A percentile compares a stretch with the other conserved stretches of the same genome.
phyloP scores from a whole-genome alignment of 2,797 vertebrate species.

The Chrosomus eos region DNA sequence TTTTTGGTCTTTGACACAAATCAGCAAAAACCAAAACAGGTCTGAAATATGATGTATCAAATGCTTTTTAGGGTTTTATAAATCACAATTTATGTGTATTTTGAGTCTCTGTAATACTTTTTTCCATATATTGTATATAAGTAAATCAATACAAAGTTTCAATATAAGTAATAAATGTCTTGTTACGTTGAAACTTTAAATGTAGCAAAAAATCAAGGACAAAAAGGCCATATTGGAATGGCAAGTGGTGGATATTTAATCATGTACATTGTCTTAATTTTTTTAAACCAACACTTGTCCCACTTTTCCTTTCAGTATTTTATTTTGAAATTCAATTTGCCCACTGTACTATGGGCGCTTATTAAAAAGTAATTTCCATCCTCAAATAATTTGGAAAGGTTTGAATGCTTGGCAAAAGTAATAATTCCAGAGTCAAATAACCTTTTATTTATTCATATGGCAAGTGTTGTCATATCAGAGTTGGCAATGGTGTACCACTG shows the following conservation, averaged over 20 bases:
- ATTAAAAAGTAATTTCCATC: constrained; percentile 37
- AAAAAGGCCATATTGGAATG: neutral
- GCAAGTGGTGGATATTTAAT: neutral
- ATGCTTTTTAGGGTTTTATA: constrained; percentile 33
- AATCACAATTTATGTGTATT: neutral
- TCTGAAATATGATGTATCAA: constrained; percentile 27
- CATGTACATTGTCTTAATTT: neutral
- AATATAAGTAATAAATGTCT: neutral
- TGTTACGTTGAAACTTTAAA: neutral
- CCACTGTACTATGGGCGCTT: neutral
- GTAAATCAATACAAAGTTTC: neutral
- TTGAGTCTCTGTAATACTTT: constrained; percentile 25
- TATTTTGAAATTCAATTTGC: neutral
- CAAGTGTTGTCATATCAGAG: constrained; percentile 48
- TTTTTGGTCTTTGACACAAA: constrained; percentile 28
- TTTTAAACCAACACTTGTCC: neutral
- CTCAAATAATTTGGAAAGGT: constrained; percentile 25
- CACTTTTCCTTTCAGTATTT: constrained; percentile 18
- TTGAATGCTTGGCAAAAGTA: constrained; percentile 46
- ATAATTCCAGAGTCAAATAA: constrained; percentile 42
- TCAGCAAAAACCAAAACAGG: constrained; percentile 32
- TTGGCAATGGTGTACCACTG: constrained; percentile 27
- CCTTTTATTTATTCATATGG: constrained; percentile 45
- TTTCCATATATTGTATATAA: neutral
- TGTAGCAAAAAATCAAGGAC: neutral